Evolutionary conservation across 2,888 invertebrate species (phyloP).

Genomic region (Drosophila kanekoi): DNA sequence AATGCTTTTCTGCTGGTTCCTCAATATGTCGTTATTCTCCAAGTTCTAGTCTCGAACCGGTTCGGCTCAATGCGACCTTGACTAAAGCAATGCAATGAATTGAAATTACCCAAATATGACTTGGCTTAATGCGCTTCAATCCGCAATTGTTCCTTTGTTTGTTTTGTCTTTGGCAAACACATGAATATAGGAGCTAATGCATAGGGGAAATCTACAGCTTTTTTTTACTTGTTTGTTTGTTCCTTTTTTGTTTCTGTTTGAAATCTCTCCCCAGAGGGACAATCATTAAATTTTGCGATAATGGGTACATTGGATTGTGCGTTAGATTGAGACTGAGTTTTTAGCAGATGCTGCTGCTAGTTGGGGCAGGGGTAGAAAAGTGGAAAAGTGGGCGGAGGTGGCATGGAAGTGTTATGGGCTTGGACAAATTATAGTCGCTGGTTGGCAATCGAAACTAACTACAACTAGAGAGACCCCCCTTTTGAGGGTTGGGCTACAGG

Average conservation of each 20-base stretch:
- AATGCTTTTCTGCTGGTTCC: too few species aligned
- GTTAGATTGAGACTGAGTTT: conserved; percentile 2
- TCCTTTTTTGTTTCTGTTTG: not conserved
- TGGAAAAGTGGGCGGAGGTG: not conserved
- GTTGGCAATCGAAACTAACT: not conserved
- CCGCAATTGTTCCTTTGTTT: not conserved
- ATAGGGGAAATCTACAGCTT: conserved; percentile 13
- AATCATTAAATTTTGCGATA: conserved; percentile 40
- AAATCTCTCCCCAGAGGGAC: conserved; percentile 34
- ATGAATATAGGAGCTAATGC: conserved; percentile 4
- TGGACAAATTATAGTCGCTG: conserved; percentile 9
- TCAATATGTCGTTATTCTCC: too few species aligned
- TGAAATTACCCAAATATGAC: not conserved
- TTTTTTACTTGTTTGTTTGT: conserved; percentile 8
- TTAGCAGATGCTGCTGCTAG: not conserved
- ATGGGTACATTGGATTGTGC: conserved; percentile 25
- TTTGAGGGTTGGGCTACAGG: conserved; percentile 10
- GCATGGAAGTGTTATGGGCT: not conserved
- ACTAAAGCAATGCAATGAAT: conserved; percentile 3
- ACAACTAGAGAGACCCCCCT: not conserved
- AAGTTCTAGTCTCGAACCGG: too few species aligned
- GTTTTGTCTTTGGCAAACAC: not conserved
- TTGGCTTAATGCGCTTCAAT: not conserved
- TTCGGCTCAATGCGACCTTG: too few species aligned
- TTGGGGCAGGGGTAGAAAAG: too few species aligned